Conservation (phyloP, 2,888 invertebrate genomes). For the Eupithecia centaureata region DNA sequence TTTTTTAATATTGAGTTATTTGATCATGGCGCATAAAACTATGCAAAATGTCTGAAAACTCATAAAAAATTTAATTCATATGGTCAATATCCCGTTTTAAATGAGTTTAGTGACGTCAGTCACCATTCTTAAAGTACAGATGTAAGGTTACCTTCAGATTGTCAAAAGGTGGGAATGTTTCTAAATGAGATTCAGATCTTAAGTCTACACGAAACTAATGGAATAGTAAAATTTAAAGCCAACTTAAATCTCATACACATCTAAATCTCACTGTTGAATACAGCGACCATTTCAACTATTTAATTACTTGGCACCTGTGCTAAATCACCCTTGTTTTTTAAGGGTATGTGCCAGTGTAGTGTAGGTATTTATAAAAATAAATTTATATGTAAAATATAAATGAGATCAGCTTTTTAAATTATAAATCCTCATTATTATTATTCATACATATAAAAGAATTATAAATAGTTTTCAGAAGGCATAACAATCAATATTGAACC, state of each 20-base stretch:
- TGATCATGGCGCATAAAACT: no score
- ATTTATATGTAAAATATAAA: no score
- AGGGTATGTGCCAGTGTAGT: not conserved
- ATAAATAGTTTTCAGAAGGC: not conserved
- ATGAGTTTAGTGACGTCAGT: no score
- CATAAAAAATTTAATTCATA: no score
- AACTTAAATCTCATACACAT: not conserved
- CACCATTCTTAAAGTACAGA: no score
- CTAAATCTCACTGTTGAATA: constrained; percentile 2
- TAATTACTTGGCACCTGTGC: not conserved
- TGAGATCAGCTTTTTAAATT: not conserved
- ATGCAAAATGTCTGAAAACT: no score
- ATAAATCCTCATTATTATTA: not conserved
- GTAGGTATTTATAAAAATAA: no score
- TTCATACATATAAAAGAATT: not conserved
- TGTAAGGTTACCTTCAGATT: not conserved
- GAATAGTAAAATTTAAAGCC: not conserved
- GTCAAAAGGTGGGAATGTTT: not conserved
- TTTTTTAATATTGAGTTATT: no score
- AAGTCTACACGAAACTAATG: not conserved
- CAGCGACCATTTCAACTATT: not conserved
- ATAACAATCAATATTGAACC: not conserved
- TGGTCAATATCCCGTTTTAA: no score
- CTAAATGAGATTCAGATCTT: not conserved
- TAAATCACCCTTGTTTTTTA: not conserved